A percentile compares a stretch with the other conserved stretches of the same genome.
These are phyloP conservation scores for Dorcus hopei DNA, from an alignment of 2,888 invertebrate genomes.

Conservation along the genomic window DNA sequence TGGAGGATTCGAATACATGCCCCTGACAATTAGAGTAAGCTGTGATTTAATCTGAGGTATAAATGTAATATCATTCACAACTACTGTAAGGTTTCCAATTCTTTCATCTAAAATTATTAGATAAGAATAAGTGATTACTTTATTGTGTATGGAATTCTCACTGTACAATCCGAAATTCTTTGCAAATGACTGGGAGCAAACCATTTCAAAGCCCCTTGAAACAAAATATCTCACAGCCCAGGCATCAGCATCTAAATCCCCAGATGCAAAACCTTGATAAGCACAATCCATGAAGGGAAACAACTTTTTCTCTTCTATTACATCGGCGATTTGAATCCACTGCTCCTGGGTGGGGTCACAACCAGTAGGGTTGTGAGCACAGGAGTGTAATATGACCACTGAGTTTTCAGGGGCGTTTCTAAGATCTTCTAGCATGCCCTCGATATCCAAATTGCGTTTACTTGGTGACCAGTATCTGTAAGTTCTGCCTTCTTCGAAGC, in stretches of 20 bases:
- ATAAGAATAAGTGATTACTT: no score
- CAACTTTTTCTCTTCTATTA: slow-evolving; percentile 75
- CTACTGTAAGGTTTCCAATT: slow-evolving; percentile 12
- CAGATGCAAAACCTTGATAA: slow-evolving; percentile 96
- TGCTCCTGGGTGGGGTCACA: slow-evolving; percentile 92
- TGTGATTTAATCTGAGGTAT: slow-evolving; percentile 77
- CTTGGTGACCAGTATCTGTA: slow-evolving; percentile 91
- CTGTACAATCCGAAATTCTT: slow-evolving; percentile 99
- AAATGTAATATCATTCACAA: slow-evolving; percentile 11
- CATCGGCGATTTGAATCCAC: slow-evolving; percentile 85
- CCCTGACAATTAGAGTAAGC: slow-evolving; percentile 81
- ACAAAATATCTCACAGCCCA: slow-evolving; percentile 90
- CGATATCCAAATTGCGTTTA: slow-evolving; percentile 69
- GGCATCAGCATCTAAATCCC: slow-evolving; percentile 89
- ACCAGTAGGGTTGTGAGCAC: slow-evolving; percentile 99
- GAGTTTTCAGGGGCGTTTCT: slow-evolving; percentile 75
- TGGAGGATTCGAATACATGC: slow-evolving; percentile 96
- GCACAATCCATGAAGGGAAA: slow-evolving; percentile 94
- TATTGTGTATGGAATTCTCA: background rate
- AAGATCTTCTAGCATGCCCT: slow-evolving; percentile 78
- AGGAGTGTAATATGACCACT: slow-evolving; percentile 90
- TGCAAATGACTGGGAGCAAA: slow-evolving; percentile 95
- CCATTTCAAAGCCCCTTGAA: slow-evolving; percentile 81
- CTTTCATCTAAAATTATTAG: slow-evolving; percentile 2
- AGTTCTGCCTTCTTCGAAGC: slow-evolving; percentile 71